A percentile compares a stretch with the other conserved stretches of the same genome.
Conservation (phyloP, 1,140 invertebrate species). For the Drosophila kurseongensis region DNA sequence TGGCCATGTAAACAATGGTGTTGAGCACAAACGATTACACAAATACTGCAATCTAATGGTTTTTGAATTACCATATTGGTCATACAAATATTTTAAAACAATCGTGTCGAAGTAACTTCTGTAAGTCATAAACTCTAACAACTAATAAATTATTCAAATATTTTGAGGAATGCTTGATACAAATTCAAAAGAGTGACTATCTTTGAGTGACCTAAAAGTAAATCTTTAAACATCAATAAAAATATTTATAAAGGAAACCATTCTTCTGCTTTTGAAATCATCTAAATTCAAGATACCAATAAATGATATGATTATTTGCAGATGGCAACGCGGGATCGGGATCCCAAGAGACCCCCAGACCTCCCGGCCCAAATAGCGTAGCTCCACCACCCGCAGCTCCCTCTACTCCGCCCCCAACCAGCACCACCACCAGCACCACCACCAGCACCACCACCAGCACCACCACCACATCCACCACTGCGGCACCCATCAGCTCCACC, state of each 20-base stretch:
- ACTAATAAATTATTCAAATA: too few species aligned
- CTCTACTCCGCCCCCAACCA: constrained; percentile 1
- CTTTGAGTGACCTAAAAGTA: too few species aligned
- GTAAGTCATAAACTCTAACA: too few species aligned
- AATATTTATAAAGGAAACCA: too few species aligned
- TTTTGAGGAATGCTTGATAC: too few species aligned
- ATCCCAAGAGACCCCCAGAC: neutral
- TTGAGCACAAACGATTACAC: neutral
- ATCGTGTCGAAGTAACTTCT: too few species aligned
- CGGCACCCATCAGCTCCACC: constrained; percentile 17
- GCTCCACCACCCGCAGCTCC: constrained; percentile 8
- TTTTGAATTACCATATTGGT: too few species aligned
- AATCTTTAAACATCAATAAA: too few species aligned
- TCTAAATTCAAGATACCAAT: neutral
- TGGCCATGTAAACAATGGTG: neutral
- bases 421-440: neutral
- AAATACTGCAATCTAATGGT: too few species aligned
- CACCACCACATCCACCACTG: constrained; percentile 17
- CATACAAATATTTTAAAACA: too few species aligned
- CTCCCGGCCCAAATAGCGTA: constrained; percentile 5
- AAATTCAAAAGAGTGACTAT: too few species aligned
- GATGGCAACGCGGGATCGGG: neutral
- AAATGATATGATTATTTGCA: constrained; percentile 1
- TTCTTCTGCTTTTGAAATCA: neutral
- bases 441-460: neutral